Conservation (phyloP, 2,888 invertebrate genomes). For the Drosophila percnosoma region DNA sequence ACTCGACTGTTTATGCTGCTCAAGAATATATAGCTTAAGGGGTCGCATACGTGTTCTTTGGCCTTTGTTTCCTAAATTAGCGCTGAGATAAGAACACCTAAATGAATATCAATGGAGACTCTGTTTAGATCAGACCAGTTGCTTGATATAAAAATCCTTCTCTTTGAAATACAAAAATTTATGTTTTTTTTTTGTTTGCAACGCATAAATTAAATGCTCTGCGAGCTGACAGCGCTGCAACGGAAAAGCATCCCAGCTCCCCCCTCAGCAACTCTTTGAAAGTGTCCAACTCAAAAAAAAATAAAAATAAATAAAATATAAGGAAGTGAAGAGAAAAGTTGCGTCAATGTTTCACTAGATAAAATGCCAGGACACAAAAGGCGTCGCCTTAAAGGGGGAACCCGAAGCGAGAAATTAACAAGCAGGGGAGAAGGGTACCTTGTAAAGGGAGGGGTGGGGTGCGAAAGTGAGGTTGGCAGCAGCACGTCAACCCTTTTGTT, state of each 20-base stretch:
- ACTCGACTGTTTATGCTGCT: neutral
- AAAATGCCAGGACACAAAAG: constrained; percentile 59
- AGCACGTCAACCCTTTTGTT: constrained; percentile 78
- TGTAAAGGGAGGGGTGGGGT: neutral
- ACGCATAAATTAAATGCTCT: constrained; percentile 57
- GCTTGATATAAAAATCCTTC: neutral
- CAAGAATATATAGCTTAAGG: neutral
- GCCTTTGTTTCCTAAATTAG: neutral
- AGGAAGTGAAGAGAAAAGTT: constrained; percentile 53
- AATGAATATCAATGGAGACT: constrained; percentile 24
- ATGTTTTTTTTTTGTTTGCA: neutral
- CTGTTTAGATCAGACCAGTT: neutral
- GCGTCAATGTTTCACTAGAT: constrained; percentile 71
- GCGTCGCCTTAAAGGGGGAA: neutral
- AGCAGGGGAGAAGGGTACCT: neutral
- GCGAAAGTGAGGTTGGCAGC: constrained; percentile 15
- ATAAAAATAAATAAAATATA: neutral
- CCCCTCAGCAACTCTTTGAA: constrained; percentile 23
- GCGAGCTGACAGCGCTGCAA: constrained; percentile 42
- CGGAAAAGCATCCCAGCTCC: neutral
- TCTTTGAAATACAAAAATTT: neutral
- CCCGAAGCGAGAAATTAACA: neutral
- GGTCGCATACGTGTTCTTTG: neutral
- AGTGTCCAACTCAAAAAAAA: constrained; percentile 36
- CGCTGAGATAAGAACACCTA: constrained; percentile 1